Evolutionary conservation across 2,797 vertebrate genomes (phyloP), one percentile per base, ranked within the genome.

Genomic region (Acestrorhynchus altus): DNA sequence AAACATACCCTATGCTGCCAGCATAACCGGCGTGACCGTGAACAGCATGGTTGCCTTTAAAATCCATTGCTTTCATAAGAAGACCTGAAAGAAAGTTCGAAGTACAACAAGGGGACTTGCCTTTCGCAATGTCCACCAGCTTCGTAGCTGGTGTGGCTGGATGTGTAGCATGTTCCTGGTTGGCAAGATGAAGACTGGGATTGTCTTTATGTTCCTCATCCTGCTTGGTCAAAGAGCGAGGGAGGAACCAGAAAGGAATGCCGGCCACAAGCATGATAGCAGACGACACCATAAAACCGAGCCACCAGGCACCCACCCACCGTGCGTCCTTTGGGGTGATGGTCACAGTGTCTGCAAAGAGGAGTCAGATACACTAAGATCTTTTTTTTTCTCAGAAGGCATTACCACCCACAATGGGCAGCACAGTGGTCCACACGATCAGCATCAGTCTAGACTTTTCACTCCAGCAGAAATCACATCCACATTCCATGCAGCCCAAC

Each of bases 301-400:
- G 68, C 95, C 95, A 96, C 95, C 95, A 96, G 26, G 95, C 95
- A 0, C 95, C 95, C 8, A 96, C 95, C 95, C 95, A 96, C 22
- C 95, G 93, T 4, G 92, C 87, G 24, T 96, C 95, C 22, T 89
- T 89, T 0, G 94, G 89, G 28, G 92, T 90, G 85, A 96, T 96
- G 79, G 87, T 93, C 78, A 96, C 86, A 6, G 84, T 92, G 40
- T 95, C 95, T 96, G 91, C 2, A 74, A 26, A 70, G 22, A 67
- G 46, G 44, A 20, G 8, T 13, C 28, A 60, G 1, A n/a, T n/a
- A n/a, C n/a, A n/a, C n/a, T n/a, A n/a, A n/a, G n/a, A n/a, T n/a
- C n/a, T n/a, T n/a, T n/a, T n/a, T n/a, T n/a, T n/a, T n/a, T n/a
- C n/a, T n/a, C n/a, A n/a, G n/a, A n/a, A n/a, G n/a, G n/a, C n/a